phyloP scores from a whole-genome alignment of 2,797 vertebrate species.

The Xiphorhynchus erythropygius region DNA sequence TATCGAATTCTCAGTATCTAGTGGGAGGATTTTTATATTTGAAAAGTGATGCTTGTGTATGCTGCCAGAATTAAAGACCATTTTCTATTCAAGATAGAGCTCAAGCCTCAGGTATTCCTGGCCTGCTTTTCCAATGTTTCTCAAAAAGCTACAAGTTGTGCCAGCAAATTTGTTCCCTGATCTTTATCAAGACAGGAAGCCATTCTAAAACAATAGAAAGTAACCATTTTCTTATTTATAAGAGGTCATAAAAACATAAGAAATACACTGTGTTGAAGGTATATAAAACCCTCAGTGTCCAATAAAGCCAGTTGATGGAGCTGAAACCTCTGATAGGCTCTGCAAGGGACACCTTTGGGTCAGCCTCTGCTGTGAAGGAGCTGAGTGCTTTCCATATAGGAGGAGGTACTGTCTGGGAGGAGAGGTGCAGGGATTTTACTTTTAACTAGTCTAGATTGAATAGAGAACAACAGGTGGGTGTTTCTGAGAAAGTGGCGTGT shows the following conservation, averaged over 20 bases:
- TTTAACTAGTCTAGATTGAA: neutral
- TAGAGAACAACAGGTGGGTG: neutral
- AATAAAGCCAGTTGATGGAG: neutral
- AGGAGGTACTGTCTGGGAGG: neutral
- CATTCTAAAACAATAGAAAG: neutral
- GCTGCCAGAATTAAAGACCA: neutral
- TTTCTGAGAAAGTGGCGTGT: neutral
- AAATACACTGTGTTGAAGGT: neutral
- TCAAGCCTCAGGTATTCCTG: neutral
- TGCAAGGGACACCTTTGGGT: neutral
- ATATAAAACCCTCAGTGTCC: neutral
- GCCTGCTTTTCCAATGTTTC: neutral
- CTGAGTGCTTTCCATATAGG: neutral
- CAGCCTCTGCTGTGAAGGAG: neutral
- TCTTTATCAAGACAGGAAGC: neutral
- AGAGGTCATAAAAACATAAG: neutral
- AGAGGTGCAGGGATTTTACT: neutral
- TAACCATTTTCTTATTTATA: neutral
- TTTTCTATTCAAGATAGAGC: neutral
- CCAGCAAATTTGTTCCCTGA: neutral
- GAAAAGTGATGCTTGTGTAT: neutral
- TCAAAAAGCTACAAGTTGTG: neutral
- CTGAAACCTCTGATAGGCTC: neutral
- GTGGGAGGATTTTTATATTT: slow-evolving; percentile 7
- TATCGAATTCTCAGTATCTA: neutral